These are phyloP conservation scores for Heliconius hermathena DNA, from an alignment of 1,140 invertebrate genomes.

Conservation along the genomic window DNA sequence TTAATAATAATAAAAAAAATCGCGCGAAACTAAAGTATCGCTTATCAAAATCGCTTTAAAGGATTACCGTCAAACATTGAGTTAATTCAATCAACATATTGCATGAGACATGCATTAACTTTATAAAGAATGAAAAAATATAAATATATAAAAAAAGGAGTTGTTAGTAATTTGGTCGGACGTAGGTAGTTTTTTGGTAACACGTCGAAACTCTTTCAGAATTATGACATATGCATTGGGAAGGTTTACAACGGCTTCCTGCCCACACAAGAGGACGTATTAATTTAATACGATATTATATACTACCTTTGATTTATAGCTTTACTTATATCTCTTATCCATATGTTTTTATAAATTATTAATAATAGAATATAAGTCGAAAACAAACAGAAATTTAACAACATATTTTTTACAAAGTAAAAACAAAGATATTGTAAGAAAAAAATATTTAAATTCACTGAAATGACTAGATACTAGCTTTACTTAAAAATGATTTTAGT, in stretches of 20 bases:
- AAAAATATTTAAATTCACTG: too few relatives aligned
- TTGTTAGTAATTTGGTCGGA: slow-evolving; percentile 40
- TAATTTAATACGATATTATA: neutral
- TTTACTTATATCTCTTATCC: neutral
- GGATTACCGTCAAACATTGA: neutral
- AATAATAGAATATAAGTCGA: too few relatives aligned
- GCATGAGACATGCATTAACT: neutral
- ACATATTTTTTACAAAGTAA: too few relatives aligned
- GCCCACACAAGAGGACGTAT: slow-evolving; percentile 32
- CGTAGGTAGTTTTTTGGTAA: slow-evolving; percentile 37
- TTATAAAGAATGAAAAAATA: neutral
- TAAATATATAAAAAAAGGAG: slow-evolving; percentile 5
- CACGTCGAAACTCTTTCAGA: slow-evolving; percentile 36
- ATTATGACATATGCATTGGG: slow-evolving; percentile 43
- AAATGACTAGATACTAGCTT: too few relatives aligned
- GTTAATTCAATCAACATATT: neutral
- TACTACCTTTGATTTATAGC: neutral
- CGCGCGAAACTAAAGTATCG: slow-evolving; percentile 14
- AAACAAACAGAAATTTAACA: too few relatives aligned
- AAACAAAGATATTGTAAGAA: too few relatives aligned
- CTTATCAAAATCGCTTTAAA: slow-evolving; percentile 29
- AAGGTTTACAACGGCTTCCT: slow-evolving; percentile 25
- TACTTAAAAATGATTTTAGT: too few relatives aligned
- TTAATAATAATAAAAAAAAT: slow-evolving; percentile 1
- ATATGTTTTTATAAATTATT: neutral